phyloP scores from a whole-genome alignment of 2,797 vertebrate genomes.

The Alosa sapidissima region DNA sequence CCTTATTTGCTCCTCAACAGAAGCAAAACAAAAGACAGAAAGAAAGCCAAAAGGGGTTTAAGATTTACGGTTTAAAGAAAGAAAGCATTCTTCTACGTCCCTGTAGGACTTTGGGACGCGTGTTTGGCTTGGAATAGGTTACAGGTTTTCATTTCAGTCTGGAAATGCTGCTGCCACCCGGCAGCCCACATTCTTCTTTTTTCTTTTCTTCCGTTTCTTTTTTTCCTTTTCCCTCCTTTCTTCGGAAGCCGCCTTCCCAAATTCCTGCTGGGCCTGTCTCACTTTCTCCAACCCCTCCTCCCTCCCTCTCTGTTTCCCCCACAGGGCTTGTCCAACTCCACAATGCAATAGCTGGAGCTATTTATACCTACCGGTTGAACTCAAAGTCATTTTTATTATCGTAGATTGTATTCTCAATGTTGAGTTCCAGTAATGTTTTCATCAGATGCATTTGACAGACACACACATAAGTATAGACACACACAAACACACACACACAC shows the following conservation, averaged over 20 bases:
- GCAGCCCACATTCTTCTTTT: neutral
- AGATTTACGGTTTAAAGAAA: neutral
- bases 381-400: constrained; percentile 20
- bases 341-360: neutral
- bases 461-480: neutral
- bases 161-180: neutral
- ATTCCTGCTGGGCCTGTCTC: constrained; percentile 15
- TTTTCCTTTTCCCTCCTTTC: neutral
- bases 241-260: constrained; percentile 10
- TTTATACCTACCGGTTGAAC: constrained; percentile 19
- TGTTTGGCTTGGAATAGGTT: neutral
- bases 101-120: neutral
- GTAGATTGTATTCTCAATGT: constrained; percentile 11
- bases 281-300: neutral
- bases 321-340: constrained; percentile 13
- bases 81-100: neutral
- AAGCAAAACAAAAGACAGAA: no score
- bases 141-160: constrained; percentile 12
- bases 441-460: neutral
- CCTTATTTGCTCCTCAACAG: neutral
- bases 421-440: constrained; percentile 2
- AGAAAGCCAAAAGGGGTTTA: neutral
- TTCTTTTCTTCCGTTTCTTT: neutral
- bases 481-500: constrained; percentile 13
- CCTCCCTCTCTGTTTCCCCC: neutral